These are phyloP conservation scores for Pelosia muscerda DNA, from an alignment of 2,888 invertebrate species.

Conservation along the genomic window DNA sequence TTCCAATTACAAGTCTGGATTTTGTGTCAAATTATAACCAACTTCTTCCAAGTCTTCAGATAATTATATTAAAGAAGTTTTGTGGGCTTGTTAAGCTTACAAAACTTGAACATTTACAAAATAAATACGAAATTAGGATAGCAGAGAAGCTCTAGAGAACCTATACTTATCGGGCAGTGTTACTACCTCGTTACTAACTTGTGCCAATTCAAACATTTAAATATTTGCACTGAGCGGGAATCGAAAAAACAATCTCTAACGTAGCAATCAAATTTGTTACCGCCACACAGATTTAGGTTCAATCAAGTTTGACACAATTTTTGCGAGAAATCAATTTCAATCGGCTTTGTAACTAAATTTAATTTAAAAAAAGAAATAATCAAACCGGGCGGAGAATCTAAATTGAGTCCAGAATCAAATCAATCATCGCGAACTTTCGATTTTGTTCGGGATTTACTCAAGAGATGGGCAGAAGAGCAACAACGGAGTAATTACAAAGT, in stretches of 20 bases:
- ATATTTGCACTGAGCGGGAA: too few species aligned
- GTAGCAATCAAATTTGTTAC: not conserved
- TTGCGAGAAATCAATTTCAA: not conserved
- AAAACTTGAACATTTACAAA: too few species aligned
- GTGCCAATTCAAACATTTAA: not conserved
- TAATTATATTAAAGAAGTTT: too few species aligned
- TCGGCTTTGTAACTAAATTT: not conserved
- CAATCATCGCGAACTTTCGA: conserved; percentile 36
- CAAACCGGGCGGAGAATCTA: conserved; percentile 27
- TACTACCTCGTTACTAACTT: too few species aligned
- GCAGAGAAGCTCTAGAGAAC: too few species aligned
- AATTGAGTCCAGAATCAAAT: conserved; percentile 40
- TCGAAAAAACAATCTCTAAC: too few species aligned
- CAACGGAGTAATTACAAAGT: conserved; percentile 51
- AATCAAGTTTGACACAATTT: not conserved
- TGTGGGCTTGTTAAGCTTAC: too few species aligned
- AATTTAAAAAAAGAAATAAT: conserved; percentile 7
- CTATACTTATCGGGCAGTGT: too few species aligned
- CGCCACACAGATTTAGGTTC: not conserved
- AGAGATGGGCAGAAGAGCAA: conserved; percentile 25
- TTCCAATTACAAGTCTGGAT: too few species aligned
- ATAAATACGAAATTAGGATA: too few species aligned
- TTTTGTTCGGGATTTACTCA: conserved; percentile 43
- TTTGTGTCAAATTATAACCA: too few species aligned
- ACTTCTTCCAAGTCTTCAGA: too few species aligned